These are phyloP conservation scores for Linnaemya tessellans DNA, from an alignment of 2,888 invertebrate species.

Conservation along the genomic window DNA sequence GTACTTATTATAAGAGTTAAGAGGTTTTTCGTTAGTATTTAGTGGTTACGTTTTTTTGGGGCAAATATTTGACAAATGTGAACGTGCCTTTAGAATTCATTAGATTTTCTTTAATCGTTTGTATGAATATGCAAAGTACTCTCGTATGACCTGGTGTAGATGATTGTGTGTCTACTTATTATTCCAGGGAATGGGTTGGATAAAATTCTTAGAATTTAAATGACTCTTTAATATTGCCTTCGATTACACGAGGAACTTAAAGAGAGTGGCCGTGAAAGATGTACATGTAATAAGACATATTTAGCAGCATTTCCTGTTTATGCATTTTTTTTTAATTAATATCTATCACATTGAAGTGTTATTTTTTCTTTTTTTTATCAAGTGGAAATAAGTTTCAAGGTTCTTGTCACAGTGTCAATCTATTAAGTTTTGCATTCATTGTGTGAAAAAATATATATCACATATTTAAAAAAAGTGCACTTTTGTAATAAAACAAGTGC, in stretches of 20 bases:
- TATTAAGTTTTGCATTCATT: slow-evolving; percentile 7
- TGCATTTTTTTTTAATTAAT: not conserved
- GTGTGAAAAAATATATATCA: not conserved
- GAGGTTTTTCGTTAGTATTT: too few species aligned
- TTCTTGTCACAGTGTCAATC: slow-evolving; percentile 10
- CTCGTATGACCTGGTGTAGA: not conserved
- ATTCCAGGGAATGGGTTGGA: not conserved
- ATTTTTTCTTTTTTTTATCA: slow-evolving; percentile 19
- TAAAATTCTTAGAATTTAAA: not conserved
- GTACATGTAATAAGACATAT: not conserved
- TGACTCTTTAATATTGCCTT: not conserved
- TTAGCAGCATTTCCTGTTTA: not conserved
- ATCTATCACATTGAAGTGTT: slow-evolving; percentile 25
- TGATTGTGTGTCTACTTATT: not conserved
- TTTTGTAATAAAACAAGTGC: slow-evolving; percentile 23
- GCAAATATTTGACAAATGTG: too few species aligned
- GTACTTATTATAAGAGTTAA: too few species aligned
- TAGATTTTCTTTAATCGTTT: not conserved
- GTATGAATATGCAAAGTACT: not conserved
- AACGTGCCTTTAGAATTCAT: slow-evolving; percentile 16
- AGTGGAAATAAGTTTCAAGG: slow-evolving; percentile 24
- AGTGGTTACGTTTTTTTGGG: too few species aligned
- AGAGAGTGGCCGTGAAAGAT: not conserved
- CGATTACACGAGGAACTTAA: not conserved
- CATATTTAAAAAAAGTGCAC: not conserved